Evolutionary conservation across 2,113 vertebrate species (phyloP).

Genomic region (Anthoscopus minutus): DNA sequence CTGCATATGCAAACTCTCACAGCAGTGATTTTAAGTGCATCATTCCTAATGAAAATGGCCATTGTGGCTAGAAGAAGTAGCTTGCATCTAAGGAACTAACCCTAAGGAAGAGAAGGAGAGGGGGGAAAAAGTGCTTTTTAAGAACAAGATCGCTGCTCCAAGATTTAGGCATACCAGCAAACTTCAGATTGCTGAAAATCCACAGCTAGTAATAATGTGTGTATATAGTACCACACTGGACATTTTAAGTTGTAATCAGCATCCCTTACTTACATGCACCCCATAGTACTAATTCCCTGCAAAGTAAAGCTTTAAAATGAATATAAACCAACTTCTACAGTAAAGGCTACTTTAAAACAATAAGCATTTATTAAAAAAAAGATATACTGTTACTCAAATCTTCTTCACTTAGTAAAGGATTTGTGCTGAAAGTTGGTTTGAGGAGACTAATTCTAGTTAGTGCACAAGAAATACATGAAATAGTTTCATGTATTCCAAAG

Average conservation of each 20-base stretch:
- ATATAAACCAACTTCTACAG: not conserved
- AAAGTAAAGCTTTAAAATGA: not conserved
- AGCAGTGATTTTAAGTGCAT: not conserved
- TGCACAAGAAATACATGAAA: not conserved
- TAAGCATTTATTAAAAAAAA: not conserved
- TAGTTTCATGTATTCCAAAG: not conserved
- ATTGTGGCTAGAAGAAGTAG: not conserved
- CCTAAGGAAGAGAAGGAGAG: not conserved
- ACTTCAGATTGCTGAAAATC: not conserved
- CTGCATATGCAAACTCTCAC: not conserved
- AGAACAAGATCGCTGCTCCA: not conserved
- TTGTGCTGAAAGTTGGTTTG: not conserved
- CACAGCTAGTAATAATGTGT: not conserved
- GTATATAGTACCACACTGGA: not conserved
- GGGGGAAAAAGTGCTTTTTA: not conserved
- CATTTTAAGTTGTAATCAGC: not conserved
- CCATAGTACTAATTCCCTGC: too few species aligned
- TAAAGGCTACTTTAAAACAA: not conserved
- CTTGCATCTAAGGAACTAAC: not conserved
- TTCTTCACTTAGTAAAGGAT: not conserved
- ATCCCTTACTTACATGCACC: not conserved
- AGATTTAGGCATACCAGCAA: not conserved
- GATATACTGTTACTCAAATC: not conserved
- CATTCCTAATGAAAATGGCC: not conserved
- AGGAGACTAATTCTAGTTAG: not conserved